Evolutionary conservation across 2,797 vertebrate genomes (phyloP).

Genomic region (Sebastes flavidus): DNA sequence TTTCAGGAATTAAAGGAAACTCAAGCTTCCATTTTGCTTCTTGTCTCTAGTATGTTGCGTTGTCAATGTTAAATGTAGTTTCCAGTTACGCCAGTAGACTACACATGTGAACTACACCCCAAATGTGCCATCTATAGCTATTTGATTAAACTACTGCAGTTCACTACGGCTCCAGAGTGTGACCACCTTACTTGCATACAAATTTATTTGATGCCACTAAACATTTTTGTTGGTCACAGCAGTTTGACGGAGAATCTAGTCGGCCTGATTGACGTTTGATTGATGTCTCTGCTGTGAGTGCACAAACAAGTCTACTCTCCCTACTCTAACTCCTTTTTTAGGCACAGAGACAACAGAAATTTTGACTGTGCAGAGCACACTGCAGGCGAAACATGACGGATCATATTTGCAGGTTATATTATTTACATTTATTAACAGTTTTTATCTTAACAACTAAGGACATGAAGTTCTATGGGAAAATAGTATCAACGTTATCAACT

Average conservation of each 20-base stretch:
- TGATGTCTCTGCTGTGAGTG: slow-evolving; percentile 16
- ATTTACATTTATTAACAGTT: background rate
- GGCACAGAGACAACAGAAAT: background rate
- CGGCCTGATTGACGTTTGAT: slow-evolving; percentile 15
- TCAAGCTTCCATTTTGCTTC: slow-evolving; percentile 28
- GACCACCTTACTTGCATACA: background rate
- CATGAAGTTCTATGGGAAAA: background rate
- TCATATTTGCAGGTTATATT: slow-evolving; percentile 1
- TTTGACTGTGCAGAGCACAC: slow-evolving; percentile 2
- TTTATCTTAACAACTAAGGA: background rate
- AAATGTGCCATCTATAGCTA: background rate
- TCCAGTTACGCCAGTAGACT: background rate
- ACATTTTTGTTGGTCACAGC: slow-evolving; percentile 10
- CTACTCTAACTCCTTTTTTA: background rate
- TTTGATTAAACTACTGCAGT: background rate
- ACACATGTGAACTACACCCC: background rate
- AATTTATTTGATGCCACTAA: background rate
- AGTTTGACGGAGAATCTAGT: background rate
- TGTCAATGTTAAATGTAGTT: slow-evolving; percentile 2
- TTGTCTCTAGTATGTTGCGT: background rate
- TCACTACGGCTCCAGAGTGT: background rate
- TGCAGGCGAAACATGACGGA: slow-evolving; percentile 6
- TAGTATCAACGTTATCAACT: background rate
- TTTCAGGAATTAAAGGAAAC: slow-evolving; percentile 55
- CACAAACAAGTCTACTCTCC: slow-evolving; percentile 3